phyloP scores from a whole-genome alignment of 2,797 vertebrate genomes.

The Chelmon rostratus region DNA sequence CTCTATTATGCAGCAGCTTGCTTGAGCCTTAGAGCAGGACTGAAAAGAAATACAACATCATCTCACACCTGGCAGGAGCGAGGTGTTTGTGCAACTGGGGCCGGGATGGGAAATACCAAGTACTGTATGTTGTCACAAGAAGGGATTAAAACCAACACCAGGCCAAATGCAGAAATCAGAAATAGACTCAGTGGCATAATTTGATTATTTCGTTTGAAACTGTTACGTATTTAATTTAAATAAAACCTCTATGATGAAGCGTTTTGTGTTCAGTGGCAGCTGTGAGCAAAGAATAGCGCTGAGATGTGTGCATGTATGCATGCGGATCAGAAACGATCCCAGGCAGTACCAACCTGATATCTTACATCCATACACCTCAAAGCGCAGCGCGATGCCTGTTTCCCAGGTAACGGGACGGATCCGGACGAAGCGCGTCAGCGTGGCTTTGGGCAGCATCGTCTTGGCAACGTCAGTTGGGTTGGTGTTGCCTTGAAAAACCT shows the following conservation, averaged over 20 bases:
- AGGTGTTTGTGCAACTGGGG: slow-evolving; percentile 47
- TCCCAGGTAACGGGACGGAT: slow-evolving; percentile 94
- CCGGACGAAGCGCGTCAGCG: slow-evolving; percentile 93
- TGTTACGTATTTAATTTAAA: neutral
- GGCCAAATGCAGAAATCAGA: neutral
- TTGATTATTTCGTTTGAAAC: slow-evolving; percentile 12
- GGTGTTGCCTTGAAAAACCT: slow-evolving; percentile 96
- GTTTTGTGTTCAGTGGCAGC: neutral
- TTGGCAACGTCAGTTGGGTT: slow-evolving; percentile 92
- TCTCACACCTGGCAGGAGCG: slow-evolving; percentile 38
- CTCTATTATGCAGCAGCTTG: slow-evolving; percentile 73
- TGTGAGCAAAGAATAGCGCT: neutral
- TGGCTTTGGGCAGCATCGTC: slow-evolving; percentile 92
- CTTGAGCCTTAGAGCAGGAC: slow-evolving; percentile 44
- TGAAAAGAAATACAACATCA: slow-evolving; percentile 32
- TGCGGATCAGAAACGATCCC: slow-evolving; percentile 20
- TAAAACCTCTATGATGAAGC: neutral
- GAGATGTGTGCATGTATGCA: slow-evolving; percentile 6
- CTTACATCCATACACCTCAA: slow-evolving; percentile 99
- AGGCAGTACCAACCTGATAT: slow-evolving; percentile 91
- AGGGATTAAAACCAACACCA: neutral
- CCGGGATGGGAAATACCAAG: slow-evolving; percentile 16
- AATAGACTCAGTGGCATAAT: neutral
- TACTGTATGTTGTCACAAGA: neutral
- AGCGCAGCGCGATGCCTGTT: slow-evolving; percentile 95